A percentile compares a stretch with the other conserved stretches of the same genome.
Conservation (phyloP, 2,888 invertebrate genomes). For the Strigamia maritima region DNA sequence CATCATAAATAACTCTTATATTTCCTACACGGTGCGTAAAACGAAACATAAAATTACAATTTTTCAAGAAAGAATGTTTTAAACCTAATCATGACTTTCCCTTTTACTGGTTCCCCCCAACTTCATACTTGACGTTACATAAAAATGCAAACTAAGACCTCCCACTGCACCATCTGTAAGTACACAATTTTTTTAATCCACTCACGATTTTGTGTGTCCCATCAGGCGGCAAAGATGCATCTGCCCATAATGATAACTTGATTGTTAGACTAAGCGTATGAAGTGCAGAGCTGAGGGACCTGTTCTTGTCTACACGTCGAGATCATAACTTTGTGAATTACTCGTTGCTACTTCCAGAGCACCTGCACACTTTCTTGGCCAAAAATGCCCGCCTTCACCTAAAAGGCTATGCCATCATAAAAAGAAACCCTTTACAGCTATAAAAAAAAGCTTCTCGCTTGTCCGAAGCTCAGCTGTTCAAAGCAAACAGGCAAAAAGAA, state of each 20-base stretch:
- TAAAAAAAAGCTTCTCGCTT: constrained; percentile 8
- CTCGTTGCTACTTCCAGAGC: constrained; percentile 23
- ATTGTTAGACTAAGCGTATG: constrained; percentile 1
- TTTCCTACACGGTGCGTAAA: background rate
- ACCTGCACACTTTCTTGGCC: constrained; percentile 22
- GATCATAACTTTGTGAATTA: constrained; percentile 34
- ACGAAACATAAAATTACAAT: background rate
- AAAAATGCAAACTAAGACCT: background rate
- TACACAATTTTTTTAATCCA: background rate
- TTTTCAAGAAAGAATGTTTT: background rate
- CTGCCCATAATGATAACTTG: constrained; percentile 15
- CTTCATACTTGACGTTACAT: background rate
- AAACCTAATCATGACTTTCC: background rate
- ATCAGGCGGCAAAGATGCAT: constrained; percentile 7
- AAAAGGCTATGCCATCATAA: constrained; percentile 20
- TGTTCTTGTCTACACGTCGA: constrained; percentile 9
- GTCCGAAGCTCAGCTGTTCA: constrained; percentile 29
- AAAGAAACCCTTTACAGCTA: constrained; percentile 32
- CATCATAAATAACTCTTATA: too few relatives aligned
- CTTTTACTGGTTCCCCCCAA: background rate
- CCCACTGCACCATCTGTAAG: background rate
- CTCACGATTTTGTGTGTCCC: background rate
- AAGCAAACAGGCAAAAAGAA: constrained; percentile 25
- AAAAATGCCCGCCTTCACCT: background rate
- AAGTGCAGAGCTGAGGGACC: background rate